These are phyloP conservation scores for Neopipo cinnamomea DNA, from an alignment of 2,113 vertebrate species.

Conservation along the genomic window DNA sequence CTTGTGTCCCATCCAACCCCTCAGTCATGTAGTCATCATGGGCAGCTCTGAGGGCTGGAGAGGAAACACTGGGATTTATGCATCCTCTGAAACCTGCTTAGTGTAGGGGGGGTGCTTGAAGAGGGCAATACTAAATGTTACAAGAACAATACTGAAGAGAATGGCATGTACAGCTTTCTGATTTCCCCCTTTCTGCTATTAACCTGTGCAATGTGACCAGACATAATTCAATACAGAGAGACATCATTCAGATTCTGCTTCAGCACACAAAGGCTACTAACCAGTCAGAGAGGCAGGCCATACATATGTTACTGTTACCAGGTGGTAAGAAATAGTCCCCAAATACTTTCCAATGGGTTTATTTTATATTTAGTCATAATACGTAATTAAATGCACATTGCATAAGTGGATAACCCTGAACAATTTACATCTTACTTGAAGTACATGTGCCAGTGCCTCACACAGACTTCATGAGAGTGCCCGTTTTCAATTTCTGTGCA, in stretches of 20 bases:
- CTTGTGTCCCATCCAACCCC: neutral
- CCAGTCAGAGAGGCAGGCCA: neutral
- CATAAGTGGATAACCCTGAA: neutral
- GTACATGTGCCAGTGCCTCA: neutral
- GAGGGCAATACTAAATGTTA: accelerated
- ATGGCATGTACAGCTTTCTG: neutral
- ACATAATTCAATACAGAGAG: neutral
- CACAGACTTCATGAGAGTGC: neutral
- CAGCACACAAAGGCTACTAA: neutral
- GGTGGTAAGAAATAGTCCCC: neutral
- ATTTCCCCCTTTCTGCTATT: neutral
- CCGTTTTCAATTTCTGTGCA: neutral
- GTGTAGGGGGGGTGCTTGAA: neutral
- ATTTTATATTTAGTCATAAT: neutral
- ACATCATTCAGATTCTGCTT: neutral
- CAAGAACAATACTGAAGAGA: neutral
- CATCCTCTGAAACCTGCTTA: neutral
- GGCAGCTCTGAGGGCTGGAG: neutral
- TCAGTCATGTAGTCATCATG: neutral
- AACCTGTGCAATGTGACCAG: neutral
- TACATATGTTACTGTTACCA: neutral
- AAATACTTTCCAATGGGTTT: neutral
- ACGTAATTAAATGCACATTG: neutral
- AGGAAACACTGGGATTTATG: neutral
- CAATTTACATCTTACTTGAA: neutral